Conservation (phyloP, 2,113 vertebrate species). For the Upupa epops region DNA sequence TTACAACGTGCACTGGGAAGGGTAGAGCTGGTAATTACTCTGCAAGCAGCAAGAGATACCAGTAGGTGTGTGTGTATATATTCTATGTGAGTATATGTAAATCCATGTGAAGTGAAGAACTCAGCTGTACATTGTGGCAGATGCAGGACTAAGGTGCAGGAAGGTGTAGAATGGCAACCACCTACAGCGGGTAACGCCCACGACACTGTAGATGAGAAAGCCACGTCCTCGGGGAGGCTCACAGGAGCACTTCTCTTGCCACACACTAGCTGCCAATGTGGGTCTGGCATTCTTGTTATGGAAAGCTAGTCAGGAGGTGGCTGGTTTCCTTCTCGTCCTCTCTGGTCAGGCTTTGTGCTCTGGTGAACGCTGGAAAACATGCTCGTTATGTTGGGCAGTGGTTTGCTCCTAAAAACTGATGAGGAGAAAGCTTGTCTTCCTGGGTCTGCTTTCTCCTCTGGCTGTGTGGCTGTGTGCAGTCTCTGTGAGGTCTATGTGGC, state of each 20-base stretch:
- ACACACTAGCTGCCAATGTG: background rate
- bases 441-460: background rate
- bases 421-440: background rate
- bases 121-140: conserved; percentile 42
- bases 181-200: background rate
- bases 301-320: background rate
- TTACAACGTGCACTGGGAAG: conserved; percentile 17
- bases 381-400: background rate
- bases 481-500: background rate
- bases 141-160: background rate
- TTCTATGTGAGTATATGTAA: background rate
- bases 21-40: conserved; percentile 60
- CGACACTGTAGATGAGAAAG: background rate
- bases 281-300: background rate
- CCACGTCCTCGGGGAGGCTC: background rate
- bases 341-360: conserved; percentile 5
- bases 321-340: background rate
- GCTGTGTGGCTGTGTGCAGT: background rate
- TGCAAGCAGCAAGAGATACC: background rate
- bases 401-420: background rate
- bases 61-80: background rate
- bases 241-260: background rate
- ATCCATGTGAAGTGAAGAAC: background rate
- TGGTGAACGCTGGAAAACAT: background rate
- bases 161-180: conserved; percentile 1